Base-by-base conservation (phyloP, 2,113 vertebrate species). In the Ammospiza nelsoni region DNA sequence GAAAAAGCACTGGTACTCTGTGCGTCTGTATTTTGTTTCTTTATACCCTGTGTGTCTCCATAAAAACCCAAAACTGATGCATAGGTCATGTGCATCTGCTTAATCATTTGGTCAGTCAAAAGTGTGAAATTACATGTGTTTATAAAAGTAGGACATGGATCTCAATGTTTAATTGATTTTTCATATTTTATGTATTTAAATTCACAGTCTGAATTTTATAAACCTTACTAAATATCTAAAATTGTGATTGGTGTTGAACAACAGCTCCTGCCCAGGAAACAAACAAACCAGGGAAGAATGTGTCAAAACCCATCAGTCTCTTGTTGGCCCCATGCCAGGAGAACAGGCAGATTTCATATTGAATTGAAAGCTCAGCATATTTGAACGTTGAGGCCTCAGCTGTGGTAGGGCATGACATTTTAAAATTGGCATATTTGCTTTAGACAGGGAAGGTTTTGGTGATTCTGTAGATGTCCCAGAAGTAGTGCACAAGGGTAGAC, bases 261-360 rank as follows among this genome's bases (percentile, higher is more conserved):
- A 83, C 63, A 94, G 48, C 9, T 58, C 41, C 59, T 65, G 37
- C 49, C 22, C 62, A 84, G 33, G 66, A 89, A 94, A 87, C 44
- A 88, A 90, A 87, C 68, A 84, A 89, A 89, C 37, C 15, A 68
- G 44, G 33, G 41, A 78, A 89, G 48, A 75, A 76, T 18, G 20
- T 89, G 71, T 92, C 84, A 85, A 92, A 87, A 76, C 29, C 33
- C 55, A 46, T 92, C 71, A 89, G 66, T 54, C 58, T 89, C n/a
- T 65, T 76, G 58, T 84, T 96, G 93, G 82, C 23, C n/a, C 25
- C 39, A n/a, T 1, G 37, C 87, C 75, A 92, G 74, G 23, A 91
- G 39, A 82, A 59, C 29, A 81, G 84, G 82, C 63, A 89, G 44
- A 31, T 87, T 94, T 96, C 67, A 27, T 89, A 61, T 24, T 85